phyloP scores from a whole-genome alignment of 1,140 invertebrate species.

The Mizuhopecten yessoensis region DNA sequence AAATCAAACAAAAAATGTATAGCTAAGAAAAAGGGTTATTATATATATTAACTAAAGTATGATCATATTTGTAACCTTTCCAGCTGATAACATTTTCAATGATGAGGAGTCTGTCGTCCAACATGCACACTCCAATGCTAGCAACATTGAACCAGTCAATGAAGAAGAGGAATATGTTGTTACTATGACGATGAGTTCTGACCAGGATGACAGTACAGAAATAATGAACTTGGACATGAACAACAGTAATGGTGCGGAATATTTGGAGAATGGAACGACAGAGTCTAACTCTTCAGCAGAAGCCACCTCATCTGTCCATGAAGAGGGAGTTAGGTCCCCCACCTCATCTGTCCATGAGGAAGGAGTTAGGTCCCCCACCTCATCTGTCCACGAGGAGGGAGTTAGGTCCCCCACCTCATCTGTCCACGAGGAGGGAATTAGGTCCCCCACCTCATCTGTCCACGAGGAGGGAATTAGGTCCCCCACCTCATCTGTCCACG shows the following conservation, averaged over 20 bases:
- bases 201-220: background rate
- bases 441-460: background rate
- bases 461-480: too few relatives aligned
- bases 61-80: background rate
- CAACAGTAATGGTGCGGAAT: background rate
- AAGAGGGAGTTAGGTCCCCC: background rate
- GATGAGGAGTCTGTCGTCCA: background rate
- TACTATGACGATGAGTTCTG: background rate
- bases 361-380: too few relatives aligned
- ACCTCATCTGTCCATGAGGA: too few relatives aligned
- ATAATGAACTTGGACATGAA: background rate
- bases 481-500: background rate
- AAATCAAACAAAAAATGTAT: too few relatives aligned
- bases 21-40: too few relatives aligned
- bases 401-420: too few relatives aligned
- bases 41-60: too few relatives aligned
- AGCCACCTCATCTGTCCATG: background rate
- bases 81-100: background rate
- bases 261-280: background rate
- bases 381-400: too few relatives aligned
- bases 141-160: background rate
- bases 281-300: background rate
- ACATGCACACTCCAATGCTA: background rate
- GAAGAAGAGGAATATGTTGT: background rate
- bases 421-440: too few relatives aligned